Evolutionary conservation across 2,888 invertebrate species (phyloP), one percentile per base, ranked within the genome.

Genomic region (Neria commutata): DNA sequence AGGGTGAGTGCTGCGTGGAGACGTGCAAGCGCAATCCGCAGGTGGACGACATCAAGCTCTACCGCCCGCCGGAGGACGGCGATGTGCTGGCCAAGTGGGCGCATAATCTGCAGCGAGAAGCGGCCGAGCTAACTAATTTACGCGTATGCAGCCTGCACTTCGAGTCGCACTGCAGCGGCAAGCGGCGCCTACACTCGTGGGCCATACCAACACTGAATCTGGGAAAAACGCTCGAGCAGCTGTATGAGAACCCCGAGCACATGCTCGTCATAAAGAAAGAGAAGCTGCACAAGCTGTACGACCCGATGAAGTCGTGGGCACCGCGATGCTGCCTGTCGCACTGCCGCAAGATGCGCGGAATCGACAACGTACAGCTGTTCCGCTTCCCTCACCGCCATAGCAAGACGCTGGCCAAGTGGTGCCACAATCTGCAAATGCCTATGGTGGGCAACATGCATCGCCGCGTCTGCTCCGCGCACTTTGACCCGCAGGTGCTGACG

Each of bases 161-260:
- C 47, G 77, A 77, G 25, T 60, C 76, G 8, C 74, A 75, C 45
- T 77, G 77, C 63, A 77, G 78, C 55, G 77, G 78, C 29, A 77
- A 77, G 42, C 71, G 78, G 40, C 71, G 78, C 1, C 70, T 77
- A 66, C 66, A 77, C 0, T 66, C 69, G 2, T 77, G 77, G 77
- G 77, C 77, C 16, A 68, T 77, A 65, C 77, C 77, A n/a, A 77
- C 77, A 1, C 65, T 77, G 2, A 78, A 78, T 65, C 62, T 77
- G 34, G 69, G 70, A 5, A 67, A 56, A 1, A 76, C 66, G n/a
- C 63, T 76, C 3, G 77, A 77, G 26, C 71, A 74, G 57, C 60
- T 78, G 0, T 75, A 65, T 42, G 79, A 78, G 62, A 77, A 77
- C 68, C 77, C 77, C 1, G 76, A 74, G 25, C 69, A 70, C 1